Base-by-base conservation (phyloP, 2,797 vertebrate species). In the Scolopax bukidnonensis region DNA sequence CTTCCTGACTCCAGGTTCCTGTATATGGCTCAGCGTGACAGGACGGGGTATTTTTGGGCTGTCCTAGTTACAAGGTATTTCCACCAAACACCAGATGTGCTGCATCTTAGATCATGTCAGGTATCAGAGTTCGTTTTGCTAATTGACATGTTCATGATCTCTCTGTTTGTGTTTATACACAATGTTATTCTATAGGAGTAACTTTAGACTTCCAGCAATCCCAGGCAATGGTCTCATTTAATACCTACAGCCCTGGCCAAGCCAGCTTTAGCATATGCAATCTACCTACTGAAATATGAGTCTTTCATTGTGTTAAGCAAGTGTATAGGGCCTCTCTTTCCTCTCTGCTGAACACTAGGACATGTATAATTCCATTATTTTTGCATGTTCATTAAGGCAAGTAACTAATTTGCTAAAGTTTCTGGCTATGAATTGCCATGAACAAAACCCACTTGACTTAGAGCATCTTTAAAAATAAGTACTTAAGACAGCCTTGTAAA, bases 191-290 rank as follows among this genome's bases (percentile, higher is more conserved):
- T 84, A 57, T 21, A 71, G 92, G 36, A 67, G 96, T 96, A 97
- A 97, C 80, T 88, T 79, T 40, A 97, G 71, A 78, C 71, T 68
- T 70, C 38, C 45, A 77, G 59, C 92, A 97, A 56, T 84, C 86
- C 73, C 67, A 48, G 86, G 33, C 69, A 94, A 89, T 16, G 80
- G 84, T 84, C 61, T 84, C 57, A 10, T 57, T 53, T 89, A 71
- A 70, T 84, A 83, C 16, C 67, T 38, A 36, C 47, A 91, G 67
- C 64, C 41, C 24, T 77, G 41, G 50, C 64, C 86, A 84, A 79
- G 65, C 30, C 63, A 61, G 67, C 36, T 78, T 40, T 71, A 79
- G 61, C 36, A 43, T 68, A 33, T 36, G 63, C 68, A 82, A 43
- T 85, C 71, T 74, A 16, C 40, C 56, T 67, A 20, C 68, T 59